Evolutionary conservation across 2,888 invertebrate species (phyloP), one percentile per base, ranked within the genome.

Genomic region (Drymonia ruficornis): DNA sequence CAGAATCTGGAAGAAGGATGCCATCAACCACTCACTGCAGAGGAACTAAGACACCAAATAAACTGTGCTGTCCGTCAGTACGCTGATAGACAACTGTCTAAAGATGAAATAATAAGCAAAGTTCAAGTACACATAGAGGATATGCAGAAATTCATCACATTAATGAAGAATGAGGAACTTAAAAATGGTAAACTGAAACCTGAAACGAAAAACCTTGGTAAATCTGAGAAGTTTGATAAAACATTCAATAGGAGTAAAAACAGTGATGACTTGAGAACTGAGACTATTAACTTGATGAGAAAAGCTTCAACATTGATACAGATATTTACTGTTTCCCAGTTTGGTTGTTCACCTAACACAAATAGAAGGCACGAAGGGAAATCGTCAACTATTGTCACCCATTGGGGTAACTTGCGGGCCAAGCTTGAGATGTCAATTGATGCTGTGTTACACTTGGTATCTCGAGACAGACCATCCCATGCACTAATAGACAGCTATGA

Each of bases 81-180:
- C 78, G 96, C 99, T 18, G 98, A 98, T 72, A 98, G 98, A 15
- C 94, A 98, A 61, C 96, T 98, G 82, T 98, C 99, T 91, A 99
- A 99, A 86, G 99, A 99, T 78, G 98, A 99, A 86, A 93, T 99
- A 16, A 98, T 99, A 18, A 94, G 95, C 46, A 99, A 99, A 86
- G 92, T 99, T 18, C 99, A 99, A 87, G 98, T 98, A 0, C 99
- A 99, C 91, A 98, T 99, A 52, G 96, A 96, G 44, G 99, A 99
- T 87, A 94, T 99, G 87, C 99, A 99, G 85, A 95, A 99, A 65
- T 99, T 99, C 81, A 99, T 99, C 69, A 96, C 97, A 71, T 96
- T 99, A 78, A 94, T 99, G 75, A 99, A 99, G 94, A 96, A 96
- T 67, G 96, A 96, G 72, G 95, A 75, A 84, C 91, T 90, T 70